Percentiles rank a stretch among this genome's conserved stretches.
phyloP scores from a whole-genome alignment of 37 sponge, comb jelly and placozoan species.

The Oopsacas minuta region DNA sequence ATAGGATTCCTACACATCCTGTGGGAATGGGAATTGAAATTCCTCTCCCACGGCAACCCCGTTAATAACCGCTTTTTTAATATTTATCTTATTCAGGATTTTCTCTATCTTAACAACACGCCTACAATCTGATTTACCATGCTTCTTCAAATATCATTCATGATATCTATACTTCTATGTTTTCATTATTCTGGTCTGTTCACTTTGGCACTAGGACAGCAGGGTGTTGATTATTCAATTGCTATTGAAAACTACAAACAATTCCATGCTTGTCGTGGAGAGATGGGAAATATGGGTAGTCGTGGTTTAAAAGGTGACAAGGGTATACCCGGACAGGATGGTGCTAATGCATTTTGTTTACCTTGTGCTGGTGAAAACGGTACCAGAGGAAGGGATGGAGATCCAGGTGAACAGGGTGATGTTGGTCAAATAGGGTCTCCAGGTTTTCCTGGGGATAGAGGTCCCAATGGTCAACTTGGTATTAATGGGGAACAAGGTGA shows the following conservation, averaged over 20 bases:
- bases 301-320: slow-evolving; percentile 5
- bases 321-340: not conserved
- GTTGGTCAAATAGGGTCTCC: not conserved
- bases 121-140: no score
- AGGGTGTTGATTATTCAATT: not conserved
- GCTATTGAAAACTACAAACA: slow-evolving; percentile 16
- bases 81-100: no score
- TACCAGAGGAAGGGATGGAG: not conserved
- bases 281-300: not conserved
- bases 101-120: no score
- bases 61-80: no score
- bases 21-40: no score
- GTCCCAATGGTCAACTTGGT: not conserved
- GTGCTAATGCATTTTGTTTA: not conserved
- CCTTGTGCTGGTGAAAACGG: slow-evolving; percentile 13
- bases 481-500: not conserved
- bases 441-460: not conserved
- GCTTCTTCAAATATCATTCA: no score
- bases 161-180: no score
- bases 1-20: no score
- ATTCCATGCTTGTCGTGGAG: slow-evolving; percentile 4
- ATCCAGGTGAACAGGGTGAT: not conserved
- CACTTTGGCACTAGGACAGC: not conserved
- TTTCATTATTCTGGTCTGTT: not conserved
- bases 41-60: no score